Conservation (phyloP, 2,888 invertebrate species). For the Perizoma affinitatum region DNA sequence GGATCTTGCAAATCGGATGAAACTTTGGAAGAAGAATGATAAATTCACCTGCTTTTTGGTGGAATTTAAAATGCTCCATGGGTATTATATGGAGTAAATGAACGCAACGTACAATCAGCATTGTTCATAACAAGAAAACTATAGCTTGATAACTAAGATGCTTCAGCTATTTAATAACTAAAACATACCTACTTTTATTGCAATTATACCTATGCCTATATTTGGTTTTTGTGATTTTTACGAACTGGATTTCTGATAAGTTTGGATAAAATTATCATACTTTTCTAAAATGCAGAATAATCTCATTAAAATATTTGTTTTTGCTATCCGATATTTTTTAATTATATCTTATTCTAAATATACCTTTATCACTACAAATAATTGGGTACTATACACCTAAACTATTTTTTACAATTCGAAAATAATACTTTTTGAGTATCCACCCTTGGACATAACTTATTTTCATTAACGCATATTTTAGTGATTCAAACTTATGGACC, state of each 20-base stretch:
- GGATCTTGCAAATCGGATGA: no score
- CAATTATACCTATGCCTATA: not conserved
- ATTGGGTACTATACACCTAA: slow-evolving; percentile 11
- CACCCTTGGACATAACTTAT: slow-evolving; percentile 33
- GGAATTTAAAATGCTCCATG: no score
- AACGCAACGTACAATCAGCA: no score
- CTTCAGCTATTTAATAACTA: no score
- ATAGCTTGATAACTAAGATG: no score
- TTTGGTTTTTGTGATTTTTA: slow-evolving; percentile 6
- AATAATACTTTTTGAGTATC: slow-evolving; percentile 51
- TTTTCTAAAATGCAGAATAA: slow-evolving; percentile 10
- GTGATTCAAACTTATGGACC: no score
- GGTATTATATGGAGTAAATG: no score
- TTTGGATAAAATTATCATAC: not conserved
- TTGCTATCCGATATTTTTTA: not conserved
- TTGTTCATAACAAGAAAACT: no score
- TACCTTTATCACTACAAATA: slow-evolving; percentile 8
- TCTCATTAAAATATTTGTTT: slow-evolving; percentile 4
- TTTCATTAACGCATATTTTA: slow-evolving; percentile 6
- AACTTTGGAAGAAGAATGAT: no score
- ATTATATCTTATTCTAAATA: not conserved
- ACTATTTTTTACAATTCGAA: slow-evolving; percentile 43
- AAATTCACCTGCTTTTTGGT: no score
- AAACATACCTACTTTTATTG: no score
- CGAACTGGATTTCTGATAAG: not conserved